These are phyloP conservation scores for Maylandia zebra DNA, from an alignment of 2,113 vertebrate genomes.

Conservation along the genomic window DNA sequence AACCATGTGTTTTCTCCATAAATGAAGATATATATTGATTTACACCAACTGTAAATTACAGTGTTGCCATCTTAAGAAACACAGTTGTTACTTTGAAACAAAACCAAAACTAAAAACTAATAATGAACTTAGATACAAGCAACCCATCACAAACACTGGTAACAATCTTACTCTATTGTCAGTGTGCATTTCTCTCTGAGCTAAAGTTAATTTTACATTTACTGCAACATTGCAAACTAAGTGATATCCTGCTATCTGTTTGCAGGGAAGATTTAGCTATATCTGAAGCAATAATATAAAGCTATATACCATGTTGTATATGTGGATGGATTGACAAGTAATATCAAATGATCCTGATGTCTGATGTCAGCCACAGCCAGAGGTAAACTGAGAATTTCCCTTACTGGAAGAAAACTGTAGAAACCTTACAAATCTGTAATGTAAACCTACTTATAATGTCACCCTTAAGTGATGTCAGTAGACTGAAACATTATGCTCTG, in stretches of 20 bases:
- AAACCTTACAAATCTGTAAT: background rate
- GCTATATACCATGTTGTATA: background rate
- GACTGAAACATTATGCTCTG: background rate
- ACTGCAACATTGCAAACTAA: background rate
- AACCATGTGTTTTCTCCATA: background rate
- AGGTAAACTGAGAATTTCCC: background rate
- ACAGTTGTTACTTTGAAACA: background rate
- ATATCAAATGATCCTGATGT: background rate
- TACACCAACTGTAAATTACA: background rate
- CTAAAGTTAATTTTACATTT: background rate
- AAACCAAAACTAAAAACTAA: background rate
- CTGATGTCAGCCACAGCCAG: background rate
- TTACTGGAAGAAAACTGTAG: background rate
- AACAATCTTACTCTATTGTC: background rate
- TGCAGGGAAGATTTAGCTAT: background rate
- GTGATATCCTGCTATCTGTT: background rate
- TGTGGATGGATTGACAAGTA: background rate
- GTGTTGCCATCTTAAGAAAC: background rate
- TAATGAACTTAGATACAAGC: background rate
- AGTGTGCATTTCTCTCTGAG: background rate
- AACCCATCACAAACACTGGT: background rate
- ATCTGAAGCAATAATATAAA: background rate
- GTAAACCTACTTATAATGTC: background rate
- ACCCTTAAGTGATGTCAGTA: background rate
- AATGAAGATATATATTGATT: background rate